A percentile compares a stretch with the other conserved stretches of the same genome.
These are phyloP conservation scores for Lasiommata megera DNA, from an alignment of 2,888 invertebrate genomes.

Conservation along the genomic window DNA sequence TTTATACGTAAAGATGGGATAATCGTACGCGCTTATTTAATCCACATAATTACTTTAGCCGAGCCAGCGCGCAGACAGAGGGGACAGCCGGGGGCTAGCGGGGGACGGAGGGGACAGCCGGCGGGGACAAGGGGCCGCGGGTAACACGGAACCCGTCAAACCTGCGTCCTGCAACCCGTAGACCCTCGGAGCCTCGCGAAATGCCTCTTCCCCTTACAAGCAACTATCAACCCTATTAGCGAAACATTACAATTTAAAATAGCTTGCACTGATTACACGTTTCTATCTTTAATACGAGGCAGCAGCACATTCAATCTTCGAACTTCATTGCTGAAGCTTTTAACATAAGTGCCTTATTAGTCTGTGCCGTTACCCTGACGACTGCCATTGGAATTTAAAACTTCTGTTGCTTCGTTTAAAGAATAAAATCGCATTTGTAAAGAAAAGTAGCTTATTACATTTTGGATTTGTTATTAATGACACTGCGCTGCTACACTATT, in stretches of 20 bases:
- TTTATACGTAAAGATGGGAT: constrained; percentile 22
- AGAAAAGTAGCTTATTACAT: constrained; percentile 31
- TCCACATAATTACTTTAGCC: constrained; percentile 42
- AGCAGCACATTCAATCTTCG: constrained; percentile 54
- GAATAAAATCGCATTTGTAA: neutral
- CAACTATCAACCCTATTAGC: constrained; percentile 37
- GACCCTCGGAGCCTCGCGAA: constrained; percentile 65
- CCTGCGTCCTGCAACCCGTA: constrained; percentile 67
- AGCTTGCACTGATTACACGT: constrained; percentile 39
- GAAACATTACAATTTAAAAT: constrained; percentile 30
- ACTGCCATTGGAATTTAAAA: neutral
- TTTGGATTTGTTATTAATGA: constrained; percentile 36
- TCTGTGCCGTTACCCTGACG: constrained; percentile 34
- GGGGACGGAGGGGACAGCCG: constrained; percentile 20
- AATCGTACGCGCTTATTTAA: constrained; percentile 32
- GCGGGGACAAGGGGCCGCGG: constrained; percentile 43
- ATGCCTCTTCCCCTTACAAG: constrained; percentile 45
- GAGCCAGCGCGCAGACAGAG: constrained; percentile 48
- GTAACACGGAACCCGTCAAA: constrained; percentile 79
- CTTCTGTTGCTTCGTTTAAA: neutral
- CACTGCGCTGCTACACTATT: neutral
- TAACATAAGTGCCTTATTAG: constrained; percentile 62
- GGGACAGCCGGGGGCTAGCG: constrained; percentile 32
- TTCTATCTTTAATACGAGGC: constrained; percentile 54
- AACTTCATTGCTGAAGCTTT: constrained; percentile 55